A percentile compares a stretch with the other conserved stretches of the same genome.
Evolutionary conservation across 2,113 vertebrate genomes (phyloP).

Genomic region (Tachuris rubrigastra): DNA sequence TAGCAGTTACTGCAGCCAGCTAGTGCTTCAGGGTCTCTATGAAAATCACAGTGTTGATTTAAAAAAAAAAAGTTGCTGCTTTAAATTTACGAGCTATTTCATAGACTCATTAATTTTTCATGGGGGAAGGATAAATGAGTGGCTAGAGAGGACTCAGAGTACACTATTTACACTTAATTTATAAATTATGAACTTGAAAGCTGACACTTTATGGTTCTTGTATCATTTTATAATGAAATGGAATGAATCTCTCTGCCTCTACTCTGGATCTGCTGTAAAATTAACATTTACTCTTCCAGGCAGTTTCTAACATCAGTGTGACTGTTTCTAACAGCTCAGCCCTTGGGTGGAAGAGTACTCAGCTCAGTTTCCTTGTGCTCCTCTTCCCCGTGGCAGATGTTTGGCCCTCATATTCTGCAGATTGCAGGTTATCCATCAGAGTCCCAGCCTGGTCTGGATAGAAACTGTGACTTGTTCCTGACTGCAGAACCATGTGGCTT

Average conservation of each 20-base stretch:
- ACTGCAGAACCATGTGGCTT: not conserved
- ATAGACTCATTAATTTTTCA: conserved; percentile 43
- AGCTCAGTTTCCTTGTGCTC: not conserved
- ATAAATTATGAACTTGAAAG: conserved; percentile 30
- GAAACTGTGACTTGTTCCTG: not conserved
- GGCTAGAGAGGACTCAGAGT: not conserved
- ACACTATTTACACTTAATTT: conserved; percentile 30
- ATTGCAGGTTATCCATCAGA: not conserved
- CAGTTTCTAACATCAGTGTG: not conserved
- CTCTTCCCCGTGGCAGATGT: not conserved
- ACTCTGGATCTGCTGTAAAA: not conserved
- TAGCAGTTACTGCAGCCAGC: not conserved
- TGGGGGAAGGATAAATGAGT: not conserved
- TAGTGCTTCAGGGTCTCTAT: not conserved
- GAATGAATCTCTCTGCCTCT: not conserved
- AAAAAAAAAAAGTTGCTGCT: not conserved
- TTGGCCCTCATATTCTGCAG: not conserved
- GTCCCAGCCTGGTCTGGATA: not conserved
- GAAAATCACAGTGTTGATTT: not conserved
- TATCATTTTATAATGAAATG: conserved; percentile 26
- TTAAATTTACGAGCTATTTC: conserved; percentile 39
- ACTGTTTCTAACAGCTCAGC: not conserved
- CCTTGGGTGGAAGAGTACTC: not conserved
- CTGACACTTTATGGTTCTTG: not conserved
- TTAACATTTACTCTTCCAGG: not conserved